Percentiles rank a stretch among this genome's conserved stretches.
phyloP scores from a whole-genome alignment of 2,113 vertebrate genomes.

The Kryptolebias marmoratus region DNA sequence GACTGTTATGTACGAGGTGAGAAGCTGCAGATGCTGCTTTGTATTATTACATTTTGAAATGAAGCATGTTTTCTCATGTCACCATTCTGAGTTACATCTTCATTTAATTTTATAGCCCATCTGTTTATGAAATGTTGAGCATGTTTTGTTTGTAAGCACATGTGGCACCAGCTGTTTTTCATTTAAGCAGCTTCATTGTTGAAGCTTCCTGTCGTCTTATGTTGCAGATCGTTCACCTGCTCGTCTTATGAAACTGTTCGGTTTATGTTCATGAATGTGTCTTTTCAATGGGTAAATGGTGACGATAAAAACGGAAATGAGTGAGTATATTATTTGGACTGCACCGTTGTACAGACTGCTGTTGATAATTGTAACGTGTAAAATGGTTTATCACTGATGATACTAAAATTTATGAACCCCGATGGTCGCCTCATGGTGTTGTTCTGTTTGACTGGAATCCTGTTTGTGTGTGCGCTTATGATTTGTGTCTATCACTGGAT shows the following conservation, averaged over 20 bases:
- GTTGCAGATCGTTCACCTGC: slow-evolving; percentile 35
- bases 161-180: background rate
- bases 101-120: too few relatives aligned
- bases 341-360: slow-evolving; percentile 1
- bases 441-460: background rate
- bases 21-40: too few relatives aligned
- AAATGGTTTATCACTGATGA: background rate
- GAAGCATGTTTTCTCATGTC: too few relatives aligned
- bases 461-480: background rate
- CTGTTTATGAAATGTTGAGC: too few relatives aligned
- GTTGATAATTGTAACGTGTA: background rate
- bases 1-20: too few relatives aligned
- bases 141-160: too few relatives aligned
- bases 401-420: background rate
- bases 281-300: background rate
- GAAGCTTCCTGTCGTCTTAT: slow-evolving; percentile 22
- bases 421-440: background rate
- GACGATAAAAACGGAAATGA: slow-evolving; percentile 19
- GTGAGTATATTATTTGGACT: slow-evolving; percentile 1
- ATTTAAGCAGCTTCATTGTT: slow-evolving; percentile 23
- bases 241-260: slow-evolving; percentile 11
- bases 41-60: too few relatives aligned
- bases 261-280: slow-evolving; percentile 17
- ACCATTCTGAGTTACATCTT: too few relatives aligned
- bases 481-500: background rate